Percentiles rank a stretch among this genome's conserved stretches.
Evolutionary conservation across 2,888 invertebrate genomes (phyloP).

Genomic region (Eulithis testata): DNA sequence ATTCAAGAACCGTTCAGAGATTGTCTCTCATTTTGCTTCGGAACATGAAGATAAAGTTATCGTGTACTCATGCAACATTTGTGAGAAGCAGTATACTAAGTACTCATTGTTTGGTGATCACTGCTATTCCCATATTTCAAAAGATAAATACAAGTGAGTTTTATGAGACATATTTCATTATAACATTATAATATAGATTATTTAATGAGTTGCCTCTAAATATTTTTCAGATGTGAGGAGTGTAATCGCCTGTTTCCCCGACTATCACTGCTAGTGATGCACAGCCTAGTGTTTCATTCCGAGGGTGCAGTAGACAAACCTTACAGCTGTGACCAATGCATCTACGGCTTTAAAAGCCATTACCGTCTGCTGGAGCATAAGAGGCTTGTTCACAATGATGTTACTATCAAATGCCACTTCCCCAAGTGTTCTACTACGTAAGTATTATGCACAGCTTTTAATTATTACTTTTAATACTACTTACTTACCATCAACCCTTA

Average conservation of each 20-base stretch:
- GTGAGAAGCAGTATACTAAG: slow-evolving; percentile 81
- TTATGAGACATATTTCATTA: slow-evolving; percentile 28
- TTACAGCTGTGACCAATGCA: slow-evolving; percentile 56
- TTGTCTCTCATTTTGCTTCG: slow-evolving; percentile 79
- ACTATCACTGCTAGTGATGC: slow-evolving; percentile 80
- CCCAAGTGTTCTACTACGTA: slow-evolving; percentile 58
- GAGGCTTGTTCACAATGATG: slow-evolving; percentile 65
- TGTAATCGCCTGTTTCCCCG: slow-evolving; percentile 82
- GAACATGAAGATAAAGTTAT: slow-evolving; percentile 68
- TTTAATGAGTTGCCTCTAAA: slow-evolving; percentile 2
- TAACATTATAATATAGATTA: no score
- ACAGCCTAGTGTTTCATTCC: slow-evolving; percentile 77
- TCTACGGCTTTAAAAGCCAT: slow-evolving; percentile 68
- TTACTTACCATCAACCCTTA: no score
- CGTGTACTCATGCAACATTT: slow-evolving; percentile 84
- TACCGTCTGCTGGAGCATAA: slow-evolving; percentile 77
- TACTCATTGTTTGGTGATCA: slow-evolving; percentile 82
- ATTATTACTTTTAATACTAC: neutral
- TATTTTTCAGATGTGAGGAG: slow-evolving; percentile 71
- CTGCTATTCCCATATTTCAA: slow-evolving; percentile 80
- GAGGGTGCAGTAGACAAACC: slow-evolving; percentile 56
- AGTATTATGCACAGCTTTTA: slow-evolving; percentile 38
- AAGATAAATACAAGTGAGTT: slow-evolving; percentile 69
- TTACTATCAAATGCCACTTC: slow-evolving; percentile 70
- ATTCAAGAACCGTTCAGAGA: slow-evolving; percentile 77